Evolutionary conservation across 2,888 invertebrate genomes (phyloP).

Genomic region (Stramonita haemastoma): DNA sequence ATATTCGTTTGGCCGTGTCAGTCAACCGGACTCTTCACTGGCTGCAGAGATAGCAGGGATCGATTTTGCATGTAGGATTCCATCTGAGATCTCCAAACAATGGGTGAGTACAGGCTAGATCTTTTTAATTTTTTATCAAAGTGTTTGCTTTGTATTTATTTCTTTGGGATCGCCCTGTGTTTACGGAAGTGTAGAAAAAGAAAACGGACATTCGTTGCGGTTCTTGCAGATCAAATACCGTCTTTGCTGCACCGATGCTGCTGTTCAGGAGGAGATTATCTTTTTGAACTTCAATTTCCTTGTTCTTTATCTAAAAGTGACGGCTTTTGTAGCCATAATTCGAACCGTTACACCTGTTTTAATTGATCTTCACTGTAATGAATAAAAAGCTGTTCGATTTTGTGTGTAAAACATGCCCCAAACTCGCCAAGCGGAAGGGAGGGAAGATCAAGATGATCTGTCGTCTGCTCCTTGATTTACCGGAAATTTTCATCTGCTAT

Average conservation of each 20-base stretch:
- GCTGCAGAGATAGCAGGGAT: background rate
- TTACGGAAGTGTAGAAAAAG: conserved; percentile 38
- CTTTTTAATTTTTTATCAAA: background rate
- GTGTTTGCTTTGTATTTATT: background rate
- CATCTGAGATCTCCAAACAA: background rate
- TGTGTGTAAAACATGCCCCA: conserved; percentile 31
- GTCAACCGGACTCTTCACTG: background rate
- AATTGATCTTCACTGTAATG: background rate
- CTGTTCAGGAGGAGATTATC: background rate
- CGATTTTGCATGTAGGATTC: conserved; percentile 28
- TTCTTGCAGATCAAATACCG: background rate
- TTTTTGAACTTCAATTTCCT: background rate
- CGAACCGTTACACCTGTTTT: background rate
- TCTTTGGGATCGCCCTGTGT: background rate
- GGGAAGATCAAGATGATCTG: conserved; percentile 24
- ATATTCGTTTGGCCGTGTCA: conserved; percentile 33
- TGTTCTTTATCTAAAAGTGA: background rate
- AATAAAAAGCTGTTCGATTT: background rate
- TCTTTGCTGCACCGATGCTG: background rate
- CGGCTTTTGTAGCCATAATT: background rate
- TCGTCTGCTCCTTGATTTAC: conserved; percentile 23
- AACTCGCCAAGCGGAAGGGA: conserved; percentile 36
- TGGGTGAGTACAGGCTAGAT: conserved; percentile 29
- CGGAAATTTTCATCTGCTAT: no score
- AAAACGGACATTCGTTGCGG: background rate